phyloP scores from a whole-genome alignment of 2,113 vertebrate genomes.

The Sigmodon hispidus region DNA sequence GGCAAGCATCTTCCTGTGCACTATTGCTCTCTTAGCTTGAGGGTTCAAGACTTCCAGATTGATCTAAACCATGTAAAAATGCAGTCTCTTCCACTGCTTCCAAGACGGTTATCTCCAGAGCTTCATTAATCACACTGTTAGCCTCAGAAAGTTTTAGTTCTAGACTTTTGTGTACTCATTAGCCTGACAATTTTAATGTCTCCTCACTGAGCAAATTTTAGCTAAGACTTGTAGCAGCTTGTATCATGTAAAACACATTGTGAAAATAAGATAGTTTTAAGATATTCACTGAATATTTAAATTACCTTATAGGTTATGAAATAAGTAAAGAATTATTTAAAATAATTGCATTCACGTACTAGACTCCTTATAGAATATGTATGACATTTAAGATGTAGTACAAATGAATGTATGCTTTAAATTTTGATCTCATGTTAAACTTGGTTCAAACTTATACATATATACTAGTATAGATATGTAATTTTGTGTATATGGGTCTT shows the following conservation, averaged over 20 bases:
- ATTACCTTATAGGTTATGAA: not conserved
- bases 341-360: not conserved
- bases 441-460: not conserved
- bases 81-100: not conserved
- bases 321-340: not conserved
- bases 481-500: not conserved
- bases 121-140: not conserved
- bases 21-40: not conserved
- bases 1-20: not conserved
- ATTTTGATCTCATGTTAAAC: slow-evolving; percentile 2
- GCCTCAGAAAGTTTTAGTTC: slow-evolving; percentile 11
- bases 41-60: not conserved
- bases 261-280: not conserved
- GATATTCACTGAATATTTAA: not conserved
- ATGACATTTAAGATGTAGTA: not conserved
- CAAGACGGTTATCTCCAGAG: not conserved
- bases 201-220: not conserved
- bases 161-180: not conserved
- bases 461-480: not conserved
- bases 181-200: not conserved
- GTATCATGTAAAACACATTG: not conserved
- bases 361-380: not conserved
- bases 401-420: not conserved
- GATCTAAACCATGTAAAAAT: not conserved
- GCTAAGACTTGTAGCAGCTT: not conserved